Evolutionary conservation across 2,888 invertebrate genomes (phyloP), one percentile per base, ranked within the genome.

Genomic region (Apomyelois bistriatella): DNA sequence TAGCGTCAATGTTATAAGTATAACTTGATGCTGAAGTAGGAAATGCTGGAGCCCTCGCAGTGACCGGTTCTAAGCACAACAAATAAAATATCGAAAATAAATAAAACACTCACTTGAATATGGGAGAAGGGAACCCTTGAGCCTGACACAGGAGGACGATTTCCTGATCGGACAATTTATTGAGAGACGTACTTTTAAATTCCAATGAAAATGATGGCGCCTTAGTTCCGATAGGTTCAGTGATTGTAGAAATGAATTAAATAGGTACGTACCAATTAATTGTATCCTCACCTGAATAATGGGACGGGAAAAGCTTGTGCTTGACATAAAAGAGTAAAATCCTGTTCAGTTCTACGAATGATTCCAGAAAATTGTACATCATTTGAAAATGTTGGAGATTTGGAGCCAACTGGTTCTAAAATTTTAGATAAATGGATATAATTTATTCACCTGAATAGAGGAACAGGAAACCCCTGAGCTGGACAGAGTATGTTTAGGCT

Each of bases 251-350:
- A 43, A 17, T 28, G 30, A 30, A 40, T 40, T 40, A 15, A 40
- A 40, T 16, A 16, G 13, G 13, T 7, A 1, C n/a, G 10, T 15
- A 6, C 15, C 15, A 4, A 40, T 10, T 16, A n/a, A 35, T 55
- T 47, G 57, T 10, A 54, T 56, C 61, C 85, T 88, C 82, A 90
- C 88, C 89, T 90, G 86, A 89, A 90, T 65, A 83, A 68, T 65
- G 93, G 93, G 74, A 94, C 92, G 66, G 95, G 95, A 82, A 92
- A 94, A 67, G 94, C 95, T 91, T 95, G 95, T 62, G 95, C 94
- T 79, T 94, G 94, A 80, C 95, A 95, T 74, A 94, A 91, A 64
- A 95, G 81, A 48, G 93, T 93, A 76, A 95, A 92, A 72, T 92
- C 92, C 72, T 92, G 92, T 62, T 91, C 91, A 58, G 87, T 89